Evolutionary conservation across 2,797 vertebrate species (phyloP).

Genomic region (Cuniculus paca): DNA sequence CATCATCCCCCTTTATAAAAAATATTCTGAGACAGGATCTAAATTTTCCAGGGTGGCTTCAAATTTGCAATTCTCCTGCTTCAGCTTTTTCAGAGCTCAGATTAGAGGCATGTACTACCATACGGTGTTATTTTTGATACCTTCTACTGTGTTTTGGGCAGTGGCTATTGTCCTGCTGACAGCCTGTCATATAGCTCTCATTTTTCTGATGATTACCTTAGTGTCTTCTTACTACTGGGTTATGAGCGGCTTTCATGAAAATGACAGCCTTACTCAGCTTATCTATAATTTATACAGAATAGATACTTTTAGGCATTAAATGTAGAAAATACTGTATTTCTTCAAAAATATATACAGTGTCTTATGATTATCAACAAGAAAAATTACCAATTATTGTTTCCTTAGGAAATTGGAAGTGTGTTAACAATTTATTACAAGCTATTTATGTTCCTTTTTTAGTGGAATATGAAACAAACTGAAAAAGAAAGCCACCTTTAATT

Average conservation of each 20-base stretch:
- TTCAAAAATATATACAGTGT: not conserved
- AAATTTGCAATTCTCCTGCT: not conserved
- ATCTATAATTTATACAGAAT: not conserved
- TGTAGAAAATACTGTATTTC: not conserved
- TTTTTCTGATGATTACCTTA: not conserved
- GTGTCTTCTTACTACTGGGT: not conserved
- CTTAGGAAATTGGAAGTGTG: not conserved
- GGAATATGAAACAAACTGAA: conserved; percentile 52
- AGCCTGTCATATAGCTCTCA: not conserved
- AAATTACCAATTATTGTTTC: not conserved
- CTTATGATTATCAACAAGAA: not conserved
- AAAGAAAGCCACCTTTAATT: conserved; percentile 77
- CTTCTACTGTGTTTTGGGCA: not conserved
- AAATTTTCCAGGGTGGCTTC: not conserved
- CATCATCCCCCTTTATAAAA: not conserved
- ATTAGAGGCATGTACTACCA: not conserved
- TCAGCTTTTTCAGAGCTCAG: not conserved
- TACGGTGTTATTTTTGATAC: not conserved
- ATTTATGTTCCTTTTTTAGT: conserved; percentile 22
- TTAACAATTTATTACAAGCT: not conserved
- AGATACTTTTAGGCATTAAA: not conserved
- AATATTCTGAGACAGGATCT: not conserved
- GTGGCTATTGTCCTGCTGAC: not conserved
- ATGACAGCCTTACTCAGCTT: not conserved
- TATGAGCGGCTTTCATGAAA: not conserved